Base-by-base conservation (phyloP, 1,140 invertebrate species). In the Bombyx mandarina region DNA sequence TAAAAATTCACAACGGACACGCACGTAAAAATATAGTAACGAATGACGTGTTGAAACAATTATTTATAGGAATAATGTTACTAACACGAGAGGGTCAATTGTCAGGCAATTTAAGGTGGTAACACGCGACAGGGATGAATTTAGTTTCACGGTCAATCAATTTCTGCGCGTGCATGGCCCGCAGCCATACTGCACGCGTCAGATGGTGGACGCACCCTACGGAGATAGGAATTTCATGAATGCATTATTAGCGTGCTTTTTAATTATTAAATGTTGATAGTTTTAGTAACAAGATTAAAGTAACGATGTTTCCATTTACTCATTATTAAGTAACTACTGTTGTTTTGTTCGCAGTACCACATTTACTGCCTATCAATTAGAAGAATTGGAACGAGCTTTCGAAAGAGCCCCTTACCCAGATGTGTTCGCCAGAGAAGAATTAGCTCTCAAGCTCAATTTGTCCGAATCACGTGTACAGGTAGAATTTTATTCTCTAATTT, bases 341-440 rank as follows among this genome's bases (percentile, higher is more conserved):
- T 59, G 6, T 61, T 56, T 61, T 75, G 56, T 69, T 62, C 48
- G 52, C 86, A 98, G 97, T 86, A 99, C 98, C 1, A 99, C 98
- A 0, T 99, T 99, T 77, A 98, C 97, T 0, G 95, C 97, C 0
- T 97, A 96, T 76, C 98, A 99, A 78, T 87, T 99, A 48, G 97
- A 99, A 77, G 96, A 98, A 75, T 84, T 99, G 69, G 97, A 99
- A 77, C 88, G 96, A 10, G 97, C 97, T 0, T 99, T 99, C 70
- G 95, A 98, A 73, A 89, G 96, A 52, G 97, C 97, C 0, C 97
- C 97, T 0, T 99, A 99, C 80, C 97, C 98, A 0, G 98, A 99
- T 81, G 97, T 99, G 1, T 98, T 99, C 73, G 97, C 97, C 0
- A 88, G 98, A 47, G 97, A 99, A 80, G 97, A 99, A 79, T 82